Conservation (phyloP, 2,113 vertebrate species). For the Lepus americanus region DNA sequence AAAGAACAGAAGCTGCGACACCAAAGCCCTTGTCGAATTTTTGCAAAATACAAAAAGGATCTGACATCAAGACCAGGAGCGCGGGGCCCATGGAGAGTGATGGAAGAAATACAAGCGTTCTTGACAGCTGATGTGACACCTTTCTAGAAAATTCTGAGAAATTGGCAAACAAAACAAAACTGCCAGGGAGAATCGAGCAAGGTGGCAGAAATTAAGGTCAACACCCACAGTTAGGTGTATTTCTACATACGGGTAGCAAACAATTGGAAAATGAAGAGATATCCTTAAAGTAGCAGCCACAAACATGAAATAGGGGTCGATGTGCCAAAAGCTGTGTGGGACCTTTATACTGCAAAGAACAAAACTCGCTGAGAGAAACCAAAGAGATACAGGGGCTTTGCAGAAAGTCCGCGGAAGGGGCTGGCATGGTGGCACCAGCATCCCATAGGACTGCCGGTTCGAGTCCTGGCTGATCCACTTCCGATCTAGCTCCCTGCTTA, state of each 20-base stretch:
- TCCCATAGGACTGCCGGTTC: too few species aligned
- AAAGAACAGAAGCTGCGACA: neutral
- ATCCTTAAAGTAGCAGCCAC: neutral
- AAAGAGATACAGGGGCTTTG: neutral
- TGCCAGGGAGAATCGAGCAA: neutral
- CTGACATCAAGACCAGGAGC: neutral
- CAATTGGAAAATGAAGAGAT: neutral
- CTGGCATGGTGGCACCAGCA: too few species aligned
- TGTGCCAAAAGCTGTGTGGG: neutral
- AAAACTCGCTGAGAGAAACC: slow-evolving; percentile 11
- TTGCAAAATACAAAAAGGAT: slow-evolving; percentile 34
- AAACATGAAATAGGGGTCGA: neutral
- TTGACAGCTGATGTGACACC: slow-evolving; percentile 9
- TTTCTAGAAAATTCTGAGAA: neutral
- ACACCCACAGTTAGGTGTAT: neutral
- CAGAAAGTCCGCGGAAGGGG: too few species aligned
- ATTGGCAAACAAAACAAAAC: neutral
- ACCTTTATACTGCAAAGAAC: neutral
- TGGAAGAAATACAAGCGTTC: neutral
- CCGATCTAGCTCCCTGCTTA: too few species aligned
- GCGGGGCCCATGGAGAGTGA: neutral
- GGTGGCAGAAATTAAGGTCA: neutral
- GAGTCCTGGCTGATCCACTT: too few species aligned
- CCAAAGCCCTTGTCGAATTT: neutral
- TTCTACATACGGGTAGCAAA: neutral